These are phyloP conservation scores for Drosophila ochracea DNA, from an alignment of 2,888 invertebrate species.

Conservation along the genomic window DNA sequence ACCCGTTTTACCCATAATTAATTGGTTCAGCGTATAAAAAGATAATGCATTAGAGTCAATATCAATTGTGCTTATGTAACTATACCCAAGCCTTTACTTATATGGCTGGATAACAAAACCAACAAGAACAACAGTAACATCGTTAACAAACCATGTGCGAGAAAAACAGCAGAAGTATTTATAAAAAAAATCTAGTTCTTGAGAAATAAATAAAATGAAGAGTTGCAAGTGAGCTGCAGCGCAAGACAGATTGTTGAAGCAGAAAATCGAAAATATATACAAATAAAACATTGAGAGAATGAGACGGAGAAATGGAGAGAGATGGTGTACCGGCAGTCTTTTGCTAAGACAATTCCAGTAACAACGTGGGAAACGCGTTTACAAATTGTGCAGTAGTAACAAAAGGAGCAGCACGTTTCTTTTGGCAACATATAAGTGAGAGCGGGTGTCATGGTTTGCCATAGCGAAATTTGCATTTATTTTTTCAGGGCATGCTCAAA, in stretches of 20 bases:
- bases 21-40: constrained; percentile 3
- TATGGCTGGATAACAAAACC: constrained; percentile 32
- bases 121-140: constrained; percentile 24
- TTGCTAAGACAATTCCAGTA: constrained; percentile 45
- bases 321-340: constrained; percentile 4
- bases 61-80: constrained; percentile 8
- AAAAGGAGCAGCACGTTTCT: constrained; percentile 66
- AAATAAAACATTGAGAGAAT: constrained; percentile 75
- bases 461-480: constrained; percentile 77
- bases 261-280: constrained; percentile 80
- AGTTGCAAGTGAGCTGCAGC: constrained; percentile 40
- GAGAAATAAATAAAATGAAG: constrained; percentile 77
- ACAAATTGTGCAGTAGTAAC: constrained; percentile 73
- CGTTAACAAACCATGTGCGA: constrained; percentile 45
- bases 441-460: constrained; percentile 50
- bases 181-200: constrained; percentile 69
- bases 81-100: constrained; percentile 49
- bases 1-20: not conserved
- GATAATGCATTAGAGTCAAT: constrained; percentile 51
- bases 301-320: constrained; percentile 5
- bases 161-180: constrained; percentile 62
- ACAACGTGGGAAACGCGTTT: constrained; percentile 51
- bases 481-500: constrained; percentile 80
- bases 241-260: constrained; percentile 70
- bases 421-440: constrained; percentile 43